These are phyloP conservation scores for Picathartes gymnocephalus DNA, from an alignment of 2,113 vertebrate genomes.

Conservation along the genomic window DNA sequence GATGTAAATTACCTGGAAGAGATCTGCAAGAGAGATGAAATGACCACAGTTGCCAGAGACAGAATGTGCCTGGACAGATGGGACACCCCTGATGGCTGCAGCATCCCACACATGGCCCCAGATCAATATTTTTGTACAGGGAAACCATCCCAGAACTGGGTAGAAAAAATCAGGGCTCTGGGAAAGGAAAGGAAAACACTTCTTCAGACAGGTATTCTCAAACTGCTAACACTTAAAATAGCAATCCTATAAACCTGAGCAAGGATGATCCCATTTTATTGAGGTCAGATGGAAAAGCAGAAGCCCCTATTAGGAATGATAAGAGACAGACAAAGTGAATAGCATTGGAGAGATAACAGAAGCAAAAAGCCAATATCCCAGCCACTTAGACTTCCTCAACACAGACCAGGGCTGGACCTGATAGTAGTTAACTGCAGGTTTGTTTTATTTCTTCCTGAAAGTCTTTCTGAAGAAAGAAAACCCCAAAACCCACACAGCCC, in stretches of 20 bases:
- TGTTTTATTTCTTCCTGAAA: neutral
- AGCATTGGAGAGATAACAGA: neutral
- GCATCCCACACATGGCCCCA: neutral
- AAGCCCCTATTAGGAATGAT: neutral
- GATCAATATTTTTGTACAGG: neutral
- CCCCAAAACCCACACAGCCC: neutral
- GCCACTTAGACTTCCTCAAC: neutral
- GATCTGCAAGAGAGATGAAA: neutral
- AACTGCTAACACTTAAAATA: neutral
- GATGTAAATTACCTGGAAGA: neutral
- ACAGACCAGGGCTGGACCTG: neutral
- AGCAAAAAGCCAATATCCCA: neutral
- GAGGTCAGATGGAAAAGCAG: neutral
- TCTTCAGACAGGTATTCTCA: neutral
- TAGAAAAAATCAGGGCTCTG: neutral
- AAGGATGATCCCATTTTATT: conserved; percentile 1
- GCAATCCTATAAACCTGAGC: neutral
- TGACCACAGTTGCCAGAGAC: neutral
- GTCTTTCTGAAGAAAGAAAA: neutral
- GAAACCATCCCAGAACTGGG: neutral
- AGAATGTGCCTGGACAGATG: neutral
- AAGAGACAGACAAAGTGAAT: neutral
- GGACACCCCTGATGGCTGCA: neutral
- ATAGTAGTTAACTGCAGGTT: neutral
- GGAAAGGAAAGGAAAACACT: neutral